A percentile compares a stretch with the other conserved stretches of the same genome.
Conservation (phyloP, 2,888 invertebrate species). For the Polydrusus pterygomalis region DNA sequence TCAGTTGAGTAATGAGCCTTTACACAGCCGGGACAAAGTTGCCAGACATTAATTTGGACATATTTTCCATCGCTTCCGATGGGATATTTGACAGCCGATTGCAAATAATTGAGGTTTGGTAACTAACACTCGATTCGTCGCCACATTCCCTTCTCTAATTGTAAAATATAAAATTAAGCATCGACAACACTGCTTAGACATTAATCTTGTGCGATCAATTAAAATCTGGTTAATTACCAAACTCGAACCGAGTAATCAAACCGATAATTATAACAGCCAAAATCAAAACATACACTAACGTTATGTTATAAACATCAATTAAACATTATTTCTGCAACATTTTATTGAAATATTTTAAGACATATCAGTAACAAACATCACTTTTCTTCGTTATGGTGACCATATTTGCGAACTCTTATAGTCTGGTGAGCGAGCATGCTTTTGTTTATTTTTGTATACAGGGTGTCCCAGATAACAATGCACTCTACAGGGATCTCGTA, state of each 20-base stretch:
- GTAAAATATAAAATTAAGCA: too few species aligned
- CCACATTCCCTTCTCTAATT: too few species aligned
- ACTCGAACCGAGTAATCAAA: background rate
- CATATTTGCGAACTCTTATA: background rate
- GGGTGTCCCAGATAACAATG: too few species aligned
- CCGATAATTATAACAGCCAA: background rate
- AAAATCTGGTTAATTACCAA: background rate
- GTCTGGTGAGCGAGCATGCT: too few species aligned
- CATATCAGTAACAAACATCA: constrained; percentile 6
- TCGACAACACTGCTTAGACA: too few species aligned
- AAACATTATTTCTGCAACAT: constrained; percentile 8
- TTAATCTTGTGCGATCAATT: background rate
- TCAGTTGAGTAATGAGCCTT: too few species aligned
- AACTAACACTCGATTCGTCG: background rate
- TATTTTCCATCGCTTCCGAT: too few species aligned
- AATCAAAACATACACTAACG: background rate
- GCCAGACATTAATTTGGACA: too few species aligned
- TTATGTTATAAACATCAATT: background rate
- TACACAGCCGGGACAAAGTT: too few species aligned
- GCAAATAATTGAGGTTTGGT: background rate
- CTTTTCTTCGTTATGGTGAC: background rate
- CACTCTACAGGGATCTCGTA: too few species aligned
- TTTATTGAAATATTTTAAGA: background rate
- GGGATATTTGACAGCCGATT: background rate
- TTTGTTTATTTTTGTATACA: too few species aligned